phyloP scores from a whole-genome alignment of 2,888 invertebrate species.

The Leucophora obtusa region DNA sequence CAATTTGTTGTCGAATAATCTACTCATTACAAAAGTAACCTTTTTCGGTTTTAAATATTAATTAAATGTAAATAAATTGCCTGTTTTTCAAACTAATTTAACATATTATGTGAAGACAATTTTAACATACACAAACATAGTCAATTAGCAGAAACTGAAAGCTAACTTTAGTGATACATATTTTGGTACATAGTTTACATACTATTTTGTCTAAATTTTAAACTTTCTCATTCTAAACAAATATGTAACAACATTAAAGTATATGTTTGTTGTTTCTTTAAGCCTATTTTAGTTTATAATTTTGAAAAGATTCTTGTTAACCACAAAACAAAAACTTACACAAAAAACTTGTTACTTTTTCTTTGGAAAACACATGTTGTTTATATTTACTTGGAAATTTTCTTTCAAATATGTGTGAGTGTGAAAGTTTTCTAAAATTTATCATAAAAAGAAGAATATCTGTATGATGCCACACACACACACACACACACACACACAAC shows the following conservation, averaged over 20 bases:
- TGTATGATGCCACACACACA: not conserved
- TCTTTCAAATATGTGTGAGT: not conserved
- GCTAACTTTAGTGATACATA: not conserved
- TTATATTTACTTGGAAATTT: not conserved
- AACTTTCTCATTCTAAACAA: not conserved
- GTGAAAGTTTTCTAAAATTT: not conserved
- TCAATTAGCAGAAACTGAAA: not conserved
- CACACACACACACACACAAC: not conserved
- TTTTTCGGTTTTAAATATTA: too few species aligned
- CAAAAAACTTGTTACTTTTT: not conserved
- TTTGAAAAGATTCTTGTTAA: not conserved
- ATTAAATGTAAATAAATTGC: not conserved
- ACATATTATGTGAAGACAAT: not conserved
- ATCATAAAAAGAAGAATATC: not conserved
- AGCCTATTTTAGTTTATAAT: not conserved
- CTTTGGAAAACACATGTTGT: conserved; percentile 1
- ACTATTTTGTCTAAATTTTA: not conserved
- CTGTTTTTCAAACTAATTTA: not conserved
- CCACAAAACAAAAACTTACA: not conserved
- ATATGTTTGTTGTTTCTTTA: not conserved
- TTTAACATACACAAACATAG: not conserved
- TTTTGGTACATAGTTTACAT: not conserved
- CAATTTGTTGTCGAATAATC: too few species aligned
- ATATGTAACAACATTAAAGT: not conserved
- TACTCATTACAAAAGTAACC: too few species aligned